Conservation (phyloP, 2,797 vertebrate species). For the Fistularia commersonii region DNA sequence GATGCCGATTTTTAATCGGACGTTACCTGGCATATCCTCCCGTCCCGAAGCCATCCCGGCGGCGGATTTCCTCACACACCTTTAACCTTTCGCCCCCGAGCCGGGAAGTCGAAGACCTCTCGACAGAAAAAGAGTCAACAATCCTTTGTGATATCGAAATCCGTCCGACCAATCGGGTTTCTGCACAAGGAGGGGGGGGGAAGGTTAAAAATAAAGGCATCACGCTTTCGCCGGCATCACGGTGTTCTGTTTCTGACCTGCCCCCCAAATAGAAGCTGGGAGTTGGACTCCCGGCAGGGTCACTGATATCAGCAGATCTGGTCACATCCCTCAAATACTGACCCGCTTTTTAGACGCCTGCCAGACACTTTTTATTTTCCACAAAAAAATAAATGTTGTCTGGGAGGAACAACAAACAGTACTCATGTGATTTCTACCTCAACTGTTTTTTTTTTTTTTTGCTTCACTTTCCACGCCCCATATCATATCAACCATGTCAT, state of each 20-base stretch:
- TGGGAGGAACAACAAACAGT: too few species aligned
- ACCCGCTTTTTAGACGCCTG: neutral
- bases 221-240: neutral
- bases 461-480: too few species aligned
- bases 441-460: too few species aligned
- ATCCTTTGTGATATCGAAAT: neutral
- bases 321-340: constrained; percentile 3
- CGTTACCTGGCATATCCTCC: constrained; percentile 73
- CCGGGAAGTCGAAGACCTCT: too few species aligned
- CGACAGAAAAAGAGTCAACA: too few species aligned
- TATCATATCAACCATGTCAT: too few species aligned
- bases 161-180: too few species aligned
- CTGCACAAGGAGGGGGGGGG: neutral
- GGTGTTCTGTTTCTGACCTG: constrained; percentile 17
- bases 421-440: too few species aligned
- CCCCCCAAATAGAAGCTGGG: constrained; percentile 49
- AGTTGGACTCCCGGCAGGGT: constrained; percentile 38
- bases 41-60: constrained; percentile 64
- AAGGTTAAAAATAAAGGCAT: neutral
- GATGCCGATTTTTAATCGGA: too few species aligned
- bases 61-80: neutral
- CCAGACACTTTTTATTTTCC: too few species aligned
- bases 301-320: constrained; percentile 27
- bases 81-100: too few species aligned
- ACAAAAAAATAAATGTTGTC: constrained; percentile 2